These are phyloP conservation scores for Drosophila novamexicana DNA, from an alignment of 1,140 invertebrate species.

Conservation along the genomic window DNA sequence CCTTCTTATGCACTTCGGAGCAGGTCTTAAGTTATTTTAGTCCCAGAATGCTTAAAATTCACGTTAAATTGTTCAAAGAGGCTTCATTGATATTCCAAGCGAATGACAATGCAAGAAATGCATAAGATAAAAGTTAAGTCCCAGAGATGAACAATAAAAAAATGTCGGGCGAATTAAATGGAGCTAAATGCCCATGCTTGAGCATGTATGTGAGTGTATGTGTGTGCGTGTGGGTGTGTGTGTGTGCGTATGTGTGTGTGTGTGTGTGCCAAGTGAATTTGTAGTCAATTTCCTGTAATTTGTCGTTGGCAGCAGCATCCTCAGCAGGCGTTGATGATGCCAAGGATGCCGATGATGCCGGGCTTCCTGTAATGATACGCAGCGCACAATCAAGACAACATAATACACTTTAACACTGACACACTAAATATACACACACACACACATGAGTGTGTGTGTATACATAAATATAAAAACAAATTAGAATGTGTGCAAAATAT, in stretches of 20 bases:
- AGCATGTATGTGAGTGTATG: conserved; percentile 17
- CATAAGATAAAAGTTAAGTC: conserved; percentile 44
- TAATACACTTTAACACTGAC: conserved; percentile 56
- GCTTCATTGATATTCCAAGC: conserved; percentile 62
- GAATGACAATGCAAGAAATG: conserved; percentile 44
- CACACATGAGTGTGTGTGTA: neutral
- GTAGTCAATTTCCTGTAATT: conserved; percentile 81
- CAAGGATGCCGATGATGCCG: conserved; percentile 19
- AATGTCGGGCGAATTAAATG: conserved; percentile 32
- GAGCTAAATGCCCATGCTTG: conserved; percentile 14
- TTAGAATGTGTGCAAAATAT: conserved; percentile 73
- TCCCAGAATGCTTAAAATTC: conserved; percentile 41
- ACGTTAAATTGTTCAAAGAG: conserved; percentile 1
- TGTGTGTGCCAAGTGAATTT: conserved; percentile 59
- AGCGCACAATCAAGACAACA: conserved; percentile 71
- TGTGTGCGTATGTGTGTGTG: conserved; percentile 27
- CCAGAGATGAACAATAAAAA: conserved; percentile 56
- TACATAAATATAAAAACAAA: conserved; percentile 69
- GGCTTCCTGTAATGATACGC: conserved; percentile 75
- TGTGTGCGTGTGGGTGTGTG: conserved; percentile 24
- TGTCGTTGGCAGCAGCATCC: conserved; percentile 60
- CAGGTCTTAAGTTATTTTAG: conserved; percentile 5
- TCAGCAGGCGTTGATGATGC: conserved; percentile 32
- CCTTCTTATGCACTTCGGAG: no score
- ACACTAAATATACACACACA: conserved; percentile 3